phyloP scores from a whole-genome alignment of 2,797 vertebrate genomes.

The Odontamblyopus rebecca region DNA sequence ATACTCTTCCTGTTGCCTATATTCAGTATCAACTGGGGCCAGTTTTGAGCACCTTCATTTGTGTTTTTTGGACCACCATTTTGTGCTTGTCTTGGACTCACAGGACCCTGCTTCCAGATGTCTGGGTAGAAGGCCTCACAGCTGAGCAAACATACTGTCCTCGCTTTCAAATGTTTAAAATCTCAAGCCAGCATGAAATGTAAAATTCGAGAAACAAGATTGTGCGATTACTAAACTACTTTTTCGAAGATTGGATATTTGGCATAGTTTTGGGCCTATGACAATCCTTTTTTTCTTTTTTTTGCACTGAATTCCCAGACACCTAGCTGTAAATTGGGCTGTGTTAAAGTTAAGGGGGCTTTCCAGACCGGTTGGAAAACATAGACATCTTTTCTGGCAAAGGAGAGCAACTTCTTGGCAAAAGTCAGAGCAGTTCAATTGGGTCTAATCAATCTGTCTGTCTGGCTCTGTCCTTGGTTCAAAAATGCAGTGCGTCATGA shows the following conservation, averaged over 20 bases:
- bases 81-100: constrained; percentile 36
- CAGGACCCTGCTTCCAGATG: constrained; percentile 62
- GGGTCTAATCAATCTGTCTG: constrained; percentile 40
- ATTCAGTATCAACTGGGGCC: constrained; percentile 22
- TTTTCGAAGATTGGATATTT: background rate
- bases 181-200: constrained; percentile 63
- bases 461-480: constrained; percentile 30
- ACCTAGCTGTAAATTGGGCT: constrained; percentile 50
- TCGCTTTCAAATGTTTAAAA: constrained; percentile 75
- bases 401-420: constrained; percentile 28
- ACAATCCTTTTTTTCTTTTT: constrained; percentile 29
- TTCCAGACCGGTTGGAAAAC: constrained; percentile 79
- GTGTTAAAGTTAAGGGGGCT: constrained; percentile 46
- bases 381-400: constrained; percentile 71
- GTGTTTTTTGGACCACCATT: background rate
- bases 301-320: constrained; percentile 64
- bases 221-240: background rate
- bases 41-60: constrained; percentile 25
- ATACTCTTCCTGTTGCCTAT: constrained; percentile 33
- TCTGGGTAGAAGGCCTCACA: constrained; percentile 55
- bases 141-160: constrained; percentile 78
- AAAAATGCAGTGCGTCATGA: background rate
- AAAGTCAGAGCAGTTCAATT: constrained; percentile 58
- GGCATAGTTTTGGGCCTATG: background rate
- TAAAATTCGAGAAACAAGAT: constrained; percentile 7